Conservation (phyloP, 2,113 vertebrate genomes). For the Pterocles burchelli region DNA sequence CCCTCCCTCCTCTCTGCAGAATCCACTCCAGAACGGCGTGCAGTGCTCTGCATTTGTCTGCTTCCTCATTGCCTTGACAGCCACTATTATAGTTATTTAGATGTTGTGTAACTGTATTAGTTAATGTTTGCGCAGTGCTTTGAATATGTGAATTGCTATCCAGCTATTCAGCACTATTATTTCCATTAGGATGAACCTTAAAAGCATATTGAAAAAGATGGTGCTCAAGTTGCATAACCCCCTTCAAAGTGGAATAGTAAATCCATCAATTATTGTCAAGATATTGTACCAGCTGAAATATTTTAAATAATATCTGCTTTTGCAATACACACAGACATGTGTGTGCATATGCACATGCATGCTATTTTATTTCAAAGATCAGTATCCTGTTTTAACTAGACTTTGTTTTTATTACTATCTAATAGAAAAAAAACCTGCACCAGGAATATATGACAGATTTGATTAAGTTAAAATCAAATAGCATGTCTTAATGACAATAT, state of each 20-base stretch:
- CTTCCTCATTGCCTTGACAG: conserved; percentile 46
- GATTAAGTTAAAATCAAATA: background rate
- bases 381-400: background rate
- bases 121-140: conserved; percentile 54
- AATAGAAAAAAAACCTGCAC: background rate
- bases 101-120: conserved; percentile 54
- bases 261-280: background rate
- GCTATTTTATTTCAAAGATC: background rate
- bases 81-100: conserved; percentile 62
- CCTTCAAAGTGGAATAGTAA: background rate
- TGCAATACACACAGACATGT: background rate
- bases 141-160: conserved; percentile 49
- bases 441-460: background rate
- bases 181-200: conserved; percentile 41
- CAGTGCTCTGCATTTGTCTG: background rate
- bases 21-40: background rate
- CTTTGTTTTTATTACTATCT: background rate
- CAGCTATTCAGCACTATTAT: conserved; percentile 39
- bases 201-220: background rate
- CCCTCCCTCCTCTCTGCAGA: background rate
- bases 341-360: accelerated
- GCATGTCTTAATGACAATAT: background rate
- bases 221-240: background rate
- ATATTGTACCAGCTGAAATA: background rate
- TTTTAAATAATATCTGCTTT: background rate